Conservation (phyloP, 2,888 invertebrate species). For the Diadromus collaris region DNA sequence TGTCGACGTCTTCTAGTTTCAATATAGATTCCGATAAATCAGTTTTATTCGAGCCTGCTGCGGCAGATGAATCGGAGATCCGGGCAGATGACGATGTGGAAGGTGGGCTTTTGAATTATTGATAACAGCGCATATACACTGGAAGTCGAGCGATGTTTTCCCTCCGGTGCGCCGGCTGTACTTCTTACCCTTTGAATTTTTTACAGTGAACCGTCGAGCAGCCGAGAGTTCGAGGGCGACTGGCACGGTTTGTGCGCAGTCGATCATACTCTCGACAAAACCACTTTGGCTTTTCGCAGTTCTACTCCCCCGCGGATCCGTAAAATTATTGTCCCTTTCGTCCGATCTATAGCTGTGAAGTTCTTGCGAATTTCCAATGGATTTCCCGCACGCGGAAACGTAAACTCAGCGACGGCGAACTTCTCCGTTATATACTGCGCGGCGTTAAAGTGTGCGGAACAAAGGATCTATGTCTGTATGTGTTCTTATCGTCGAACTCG, state of each 20-base stretch:
- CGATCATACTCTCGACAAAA: constrained; percentile 20
- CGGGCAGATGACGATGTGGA: constrained; percentile 30
- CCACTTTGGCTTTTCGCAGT: constrained; percentile 3
- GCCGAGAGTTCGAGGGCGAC: constrained; percentile 8
- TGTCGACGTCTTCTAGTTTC: background rate
- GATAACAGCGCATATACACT: constrained; percentile 18
- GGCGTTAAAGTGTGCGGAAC: constrained; percentile 11
- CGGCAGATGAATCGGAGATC: constrained; percentile 22
- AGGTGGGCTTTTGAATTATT: constrained; percentile 41
- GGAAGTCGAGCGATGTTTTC: constrained; percentile 8
- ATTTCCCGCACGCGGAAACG: constrained; percentile 16
- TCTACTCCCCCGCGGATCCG: background rate
- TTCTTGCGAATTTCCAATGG: constrained; percentile 16
- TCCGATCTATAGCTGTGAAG: background rate
- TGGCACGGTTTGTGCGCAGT: background rate
- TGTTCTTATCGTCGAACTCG: constrained; percentile 56
- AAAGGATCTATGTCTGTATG: background rate
- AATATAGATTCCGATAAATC: constrained; percentile 2
- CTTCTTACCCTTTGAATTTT: constrained; percentile 37
- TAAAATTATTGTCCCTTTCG: constrained; percentile 7
- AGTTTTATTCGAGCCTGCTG: constrained; percentile 27
- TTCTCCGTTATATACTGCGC: background rate
- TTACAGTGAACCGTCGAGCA: constrained; percentile 25
- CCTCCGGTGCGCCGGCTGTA: constrained; percentile 29
- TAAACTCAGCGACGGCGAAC: constrained; percentile 5